Base-by-base conservation (phyloP, 2,113 vertebrate genomes). In the Himantopus leucocephalus region DNA sequence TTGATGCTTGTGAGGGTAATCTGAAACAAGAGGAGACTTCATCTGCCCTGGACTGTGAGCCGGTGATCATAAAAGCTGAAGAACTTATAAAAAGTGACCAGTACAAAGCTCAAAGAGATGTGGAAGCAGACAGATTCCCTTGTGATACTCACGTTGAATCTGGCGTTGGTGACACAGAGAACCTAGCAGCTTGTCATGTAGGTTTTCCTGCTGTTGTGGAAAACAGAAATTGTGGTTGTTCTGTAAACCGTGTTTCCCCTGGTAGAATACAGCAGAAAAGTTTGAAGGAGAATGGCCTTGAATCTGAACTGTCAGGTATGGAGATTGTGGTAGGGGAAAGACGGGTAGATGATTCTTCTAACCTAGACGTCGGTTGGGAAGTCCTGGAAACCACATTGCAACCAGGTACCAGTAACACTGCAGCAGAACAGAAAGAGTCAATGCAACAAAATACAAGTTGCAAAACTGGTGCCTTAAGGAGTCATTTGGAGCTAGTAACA, bases 191-290 rank as follows among this genome's bases (percentile, higher is more conserved):
- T 76, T 83, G 70, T 43, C 90, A 68, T 13, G 27, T 56, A 74
- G 88, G 34, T 52, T 72, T 90, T 90, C 64, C 93, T 84, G 79
- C 72, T 35, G 15, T 39, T 74, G 79, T 62, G 91, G 96, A 95
- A 97, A 97, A 91, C 45, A 83, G 64, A 80, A 66, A 70, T 12
- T 59, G 79, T 45, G 68, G 71, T 47, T 66, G 55, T 83, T 67
- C 78, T 83, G 17, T 72, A 66, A 95, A 56, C 23, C 34, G 4
- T 43, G 17, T 56, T 93, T 79, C 82, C 41, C 34, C 4, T 5
- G 64, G 45, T 53, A 91, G 72, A 79, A 85, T 45, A 85, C 82
- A 92, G 34, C 58, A 64, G 7, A 70, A 55, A 12, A 3, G 2
- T 85, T 84, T 85, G 72, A 62, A 81, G 37, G 73, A 95, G 18